Conservation (phyloP, 1,140 invertebrate genomes). For the Heliconius congener region DNA sequence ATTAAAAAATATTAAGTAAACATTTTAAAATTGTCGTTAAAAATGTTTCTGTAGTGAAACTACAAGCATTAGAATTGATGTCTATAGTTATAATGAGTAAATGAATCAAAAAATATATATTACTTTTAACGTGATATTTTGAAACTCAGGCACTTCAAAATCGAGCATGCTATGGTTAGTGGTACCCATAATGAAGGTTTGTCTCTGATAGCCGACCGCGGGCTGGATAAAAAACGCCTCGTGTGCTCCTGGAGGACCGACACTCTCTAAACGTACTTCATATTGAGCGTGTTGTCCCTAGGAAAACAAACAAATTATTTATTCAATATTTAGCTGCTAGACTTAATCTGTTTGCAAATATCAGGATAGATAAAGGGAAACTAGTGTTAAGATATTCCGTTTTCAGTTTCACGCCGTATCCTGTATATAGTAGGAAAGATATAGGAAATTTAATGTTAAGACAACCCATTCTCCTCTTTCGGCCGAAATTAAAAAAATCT, state of each 20-base stretch:
- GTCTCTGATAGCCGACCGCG: constrained; percentile 79
- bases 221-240: constrained; percentile 81
- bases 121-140: constrained; percentile 61
- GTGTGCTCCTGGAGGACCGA: constrained; percentile 55
- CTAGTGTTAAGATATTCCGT: too few species aligned
- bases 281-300: constrained; percentile 83
- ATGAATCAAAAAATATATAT: neutral
- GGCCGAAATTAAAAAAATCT: too few species aligned
- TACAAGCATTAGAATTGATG: neutral
- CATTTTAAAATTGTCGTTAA: neutral
- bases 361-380: too few species aligned
- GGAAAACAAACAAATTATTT: neutral
- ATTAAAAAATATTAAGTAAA: too few species aligned
- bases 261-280: constrained; percentile 65
- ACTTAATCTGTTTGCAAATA: too few species aligned
- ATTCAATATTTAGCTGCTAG: too few species aligned
- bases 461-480: too few species aligned
- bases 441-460: neutral
- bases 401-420: too few species aligned
- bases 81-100: too few species aligned
- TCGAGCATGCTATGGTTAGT: constrained; percentile 79
- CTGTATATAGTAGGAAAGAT: neutral
- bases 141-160: constrained; percentile 77
- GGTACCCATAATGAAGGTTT: constrained; percentile 80
- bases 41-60: neutral